Percentiles rank a stretch among this genome's conserved stretches.
Conservation (phyloP, 2,113 vertebrate genomes). For the Dendropsophus ebraccatus region DNA sequence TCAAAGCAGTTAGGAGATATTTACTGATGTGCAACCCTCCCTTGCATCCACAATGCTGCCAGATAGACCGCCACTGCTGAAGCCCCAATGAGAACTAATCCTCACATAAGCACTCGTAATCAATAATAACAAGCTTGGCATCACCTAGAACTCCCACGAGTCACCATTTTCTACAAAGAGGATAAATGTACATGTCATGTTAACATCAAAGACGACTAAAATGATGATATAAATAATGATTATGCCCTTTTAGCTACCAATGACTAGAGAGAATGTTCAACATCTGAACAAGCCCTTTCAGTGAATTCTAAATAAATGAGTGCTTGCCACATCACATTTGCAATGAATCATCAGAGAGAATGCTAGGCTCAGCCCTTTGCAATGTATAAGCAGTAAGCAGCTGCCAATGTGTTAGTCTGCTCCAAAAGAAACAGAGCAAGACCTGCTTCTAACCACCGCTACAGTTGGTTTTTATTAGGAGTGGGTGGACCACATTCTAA, state of each 20-base stretch:
- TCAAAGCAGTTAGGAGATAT: not conserved
- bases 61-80: not conserved
- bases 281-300: constrained; percentile 28
- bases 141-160: not conserved
- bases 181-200: not conserved
- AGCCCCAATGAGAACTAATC: not conserved
- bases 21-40: not conserved
- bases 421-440: constrained; percentile 64
- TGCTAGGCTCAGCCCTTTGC: constrained; percentile 61
- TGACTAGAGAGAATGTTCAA: not conserved
- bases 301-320: constrained; percentile 4
- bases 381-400: constrained; percentile 39
- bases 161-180: not conserved
- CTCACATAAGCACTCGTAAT: not conserved
- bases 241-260: not conserved
- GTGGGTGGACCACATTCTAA: constrained; percentile 39
- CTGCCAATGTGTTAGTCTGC: constrained; percentile 16
- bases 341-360: not conserved
- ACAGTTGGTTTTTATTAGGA: constrained; percentile 58
- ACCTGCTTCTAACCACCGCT: not conserved
- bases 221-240: not conserved
- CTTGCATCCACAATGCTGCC: not conserved
- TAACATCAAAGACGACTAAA: not conserved
- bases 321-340: constrained; percentile 62
- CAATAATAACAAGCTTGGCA: not conserved